Percentiles rank a stretch among this genome's conserved stretches.
phyloP scores from a whole-genome alignment of 1,140 invertebrate genomes.

The Neodiprion virginianus region DNA sequence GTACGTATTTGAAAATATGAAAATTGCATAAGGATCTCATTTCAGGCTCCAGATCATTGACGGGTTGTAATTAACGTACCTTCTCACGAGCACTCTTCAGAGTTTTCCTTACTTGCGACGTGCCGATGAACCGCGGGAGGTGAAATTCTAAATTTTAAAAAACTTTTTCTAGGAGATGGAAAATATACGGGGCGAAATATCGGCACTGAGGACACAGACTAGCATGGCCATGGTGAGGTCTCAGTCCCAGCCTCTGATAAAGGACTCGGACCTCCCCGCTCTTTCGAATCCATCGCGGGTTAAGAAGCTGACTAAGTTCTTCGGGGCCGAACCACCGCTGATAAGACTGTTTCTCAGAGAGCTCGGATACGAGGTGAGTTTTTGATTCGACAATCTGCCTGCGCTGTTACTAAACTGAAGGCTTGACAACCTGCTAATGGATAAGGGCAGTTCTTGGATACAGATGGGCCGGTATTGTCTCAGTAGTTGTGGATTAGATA shows the following conservation, averaged over 20 bases:
- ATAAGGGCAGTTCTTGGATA: too few species aligned
- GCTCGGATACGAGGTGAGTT: slow-evolving; percentile 88
- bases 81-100: too few species aligned
- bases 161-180: slow-evolving; percentile 76
- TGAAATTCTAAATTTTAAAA: too few species aligned
- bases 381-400: background rate
- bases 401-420: slow-evolving; percentile 16
- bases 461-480: too few species aligned
- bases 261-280: slow-evolving; percentile 68
- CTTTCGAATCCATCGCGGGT: slow-evolving; percentile 84
- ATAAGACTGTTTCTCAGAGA: slow-evolving; percentile 89
- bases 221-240: slow-evolving; percentile 67
- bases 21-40: too few species aligned
- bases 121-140: too few species aligned
- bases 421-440: too few species aligned
- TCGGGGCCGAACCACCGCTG: slow-evolving; percentile 90
- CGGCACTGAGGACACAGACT: slow-evolving; percentile 75
- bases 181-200: slow-evolving; percentile 82
- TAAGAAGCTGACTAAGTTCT: slow-evolving; percentile 88
- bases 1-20: too few species aligned
- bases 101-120: too few species aligned
- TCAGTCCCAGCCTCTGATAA: slow-evolving; percentile 60
- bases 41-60: too few species aligned
- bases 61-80: too few species aligned
- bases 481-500: too few species aligned